These are phyloP conservation scores for Sylvietta virens DNA, from an alignment of 2,113 vertebrate species.

Conservation along the genomic window DNA sequence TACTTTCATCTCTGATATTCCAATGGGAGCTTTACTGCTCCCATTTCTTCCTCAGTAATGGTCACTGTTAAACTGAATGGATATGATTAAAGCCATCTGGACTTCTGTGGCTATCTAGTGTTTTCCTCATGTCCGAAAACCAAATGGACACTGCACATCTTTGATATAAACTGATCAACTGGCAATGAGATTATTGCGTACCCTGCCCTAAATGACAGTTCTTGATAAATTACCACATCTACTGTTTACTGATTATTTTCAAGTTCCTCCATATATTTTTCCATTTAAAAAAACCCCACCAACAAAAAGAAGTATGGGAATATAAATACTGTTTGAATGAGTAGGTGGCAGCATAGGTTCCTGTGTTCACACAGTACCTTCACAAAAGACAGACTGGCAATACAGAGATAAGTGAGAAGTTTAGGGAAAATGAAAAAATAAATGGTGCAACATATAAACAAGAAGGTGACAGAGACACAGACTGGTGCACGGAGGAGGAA, in stretches of 20 bases:
- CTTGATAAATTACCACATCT: background rate
- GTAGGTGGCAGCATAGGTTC: background rate
- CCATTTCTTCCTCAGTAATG: background rate
- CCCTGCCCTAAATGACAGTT: background rate
- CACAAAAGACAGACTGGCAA: background rate
- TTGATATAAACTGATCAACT: background rate
- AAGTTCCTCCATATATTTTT: background rate
- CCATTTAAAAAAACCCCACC: background rate
- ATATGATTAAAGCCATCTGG: background rate
- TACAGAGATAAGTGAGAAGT: background rate
- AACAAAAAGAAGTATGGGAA: background rate
- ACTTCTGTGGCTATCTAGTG: background rate
- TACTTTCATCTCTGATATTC: background rate
- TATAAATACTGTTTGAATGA: background rate
- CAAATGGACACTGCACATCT: background rate
- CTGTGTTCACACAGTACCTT: background rate
- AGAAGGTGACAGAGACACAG: background rate
- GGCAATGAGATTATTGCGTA: background rate
- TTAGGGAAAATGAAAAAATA: background rate
- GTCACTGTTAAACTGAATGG: background rate
- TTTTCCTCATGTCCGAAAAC: background rate
- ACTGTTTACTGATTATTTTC: background rate
- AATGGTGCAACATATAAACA: background rate
- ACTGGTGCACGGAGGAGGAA: background rate
- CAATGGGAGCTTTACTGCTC: background rate